Base-by-base conservation (phyloP, 2,888 invertebrate genomes). In the Synanthedon formicaeformis region DNA sequence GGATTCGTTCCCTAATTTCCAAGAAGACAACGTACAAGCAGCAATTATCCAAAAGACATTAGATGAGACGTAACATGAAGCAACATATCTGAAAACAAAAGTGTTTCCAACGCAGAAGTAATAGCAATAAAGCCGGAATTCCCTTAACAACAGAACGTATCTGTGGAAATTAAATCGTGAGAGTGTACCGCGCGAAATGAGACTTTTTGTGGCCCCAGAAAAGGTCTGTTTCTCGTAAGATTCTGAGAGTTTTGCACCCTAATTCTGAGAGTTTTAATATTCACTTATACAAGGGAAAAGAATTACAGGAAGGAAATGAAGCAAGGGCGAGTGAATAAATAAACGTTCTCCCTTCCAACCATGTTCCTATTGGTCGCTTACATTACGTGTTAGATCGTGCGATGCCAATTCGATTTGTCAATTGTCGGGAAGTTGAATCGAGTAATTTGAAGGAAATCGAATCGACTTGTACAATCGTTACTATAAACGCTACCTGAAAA, bases 291-390 rank as follows among this genome's bases (percentile, higher is more conserved):
- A 71, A 73, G 78, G 78, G 79, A 78, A 85, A 82, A 82, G 84
- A 85, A 87, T 86, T 85, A 83, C 83, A 69, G 69, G 71, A 75
- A 80, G 82, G 78, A 82, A 83, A 86, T 85, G 81, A 84, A 81
- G 78, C 79, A 81, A 40, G 74, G 76, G 75, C 61, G 67, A 69
- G 73, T 85, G 73, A 85, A 85, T 87, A 86, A 86, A 80, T 84
- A 81, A 84, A 69, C 66, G 58, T 58, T 60, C 63, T 63, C 71
- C 71, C 64, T 66, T 63, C 71, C 69, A 64, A 65, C 71, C 71
- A 71, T 75, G 76, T 74, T 76, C 62, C 71, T 63, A 75, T 70
- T 67, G 68, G 67, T 57, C 66, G 67, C 66, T 60, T 57, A 74
- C 79, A 79, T 79, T 78, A 79, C 76, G 84, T 82, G 86, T 81